These are phyloP conservation scores for Liasis olivaceus DNA, from an alignment of 2,797 vertebrate genomes.

Conservation along the genomic window DNA sequence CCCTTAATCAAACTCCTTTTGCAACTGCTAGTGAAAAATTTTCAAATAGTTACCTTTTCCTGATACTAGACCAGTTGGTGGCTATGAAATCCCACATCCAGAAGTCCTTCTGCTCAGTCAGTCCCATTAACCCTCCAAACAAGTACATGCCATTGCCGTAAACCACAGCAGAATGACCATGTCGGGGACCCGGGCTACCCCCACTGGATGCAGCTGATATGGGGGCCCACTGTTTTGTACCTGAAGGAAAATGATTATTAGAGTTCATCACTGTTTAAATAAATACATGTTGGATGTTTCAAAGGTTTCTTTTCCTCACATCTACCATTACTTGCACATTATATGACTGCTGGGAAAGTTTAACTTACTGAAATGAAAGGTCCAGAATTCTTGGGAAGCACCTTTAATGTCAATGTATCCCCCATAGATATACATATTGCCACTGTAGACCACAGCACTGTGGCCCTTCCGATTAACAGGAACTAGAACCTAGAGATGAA, in stretches of 20 bases:
- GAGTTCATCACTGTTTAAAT: neutral
- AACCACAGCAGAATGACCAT: slow-evolving; percentile 80
- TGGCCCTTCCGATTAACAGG: slow-evolving; percentile 87
- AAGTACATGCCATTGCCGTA: slow-evolving; percentile 81
- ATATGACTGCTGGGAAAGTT: neutral
- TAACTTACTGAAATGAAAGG: slow-evolving; percentile 79
- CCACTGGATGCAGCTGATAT: slow-evolving; percentile 55
- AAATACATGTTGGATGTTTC: neutral
- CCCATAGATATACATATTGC: slow-evolving; percentile 84
- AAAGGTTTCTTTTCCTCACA: neutral
- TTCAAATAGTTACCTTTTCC: slow-evolving; percentile 73
- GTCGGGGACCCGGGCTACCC: slow-evolving; percentile 80
- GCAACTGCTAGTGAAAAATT: neutral
- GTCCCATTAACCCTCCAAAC: slow-evolving; percentile 82
- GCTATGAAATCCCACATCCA: slow-evolving; percentile 82
- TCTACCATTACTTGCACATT: neutral
- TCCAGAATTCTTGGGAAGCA: slow-evolving; percentile 86
- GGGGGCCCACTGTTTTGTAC: slow-evolving; percentile 75
- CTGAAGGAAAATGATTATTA: slow-evolving; percentile 65
- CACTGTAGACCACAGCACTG: slow-evolving; percentile 79
- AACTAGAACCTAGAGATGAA: slow-evolving; percentile 66
- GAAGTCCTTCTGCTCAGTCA: slow-evolving; percentile 86
- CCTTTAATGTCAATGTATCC: slow-evolving; percentile 86
- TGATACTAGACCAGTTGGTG: slow-evolving; percentile 80
- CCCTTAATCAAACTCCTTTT: neutral